Evolutionary conservation across 2,888 invertebrate species (phyloP).

Genomic region (Anaspis maculata): DNA sequence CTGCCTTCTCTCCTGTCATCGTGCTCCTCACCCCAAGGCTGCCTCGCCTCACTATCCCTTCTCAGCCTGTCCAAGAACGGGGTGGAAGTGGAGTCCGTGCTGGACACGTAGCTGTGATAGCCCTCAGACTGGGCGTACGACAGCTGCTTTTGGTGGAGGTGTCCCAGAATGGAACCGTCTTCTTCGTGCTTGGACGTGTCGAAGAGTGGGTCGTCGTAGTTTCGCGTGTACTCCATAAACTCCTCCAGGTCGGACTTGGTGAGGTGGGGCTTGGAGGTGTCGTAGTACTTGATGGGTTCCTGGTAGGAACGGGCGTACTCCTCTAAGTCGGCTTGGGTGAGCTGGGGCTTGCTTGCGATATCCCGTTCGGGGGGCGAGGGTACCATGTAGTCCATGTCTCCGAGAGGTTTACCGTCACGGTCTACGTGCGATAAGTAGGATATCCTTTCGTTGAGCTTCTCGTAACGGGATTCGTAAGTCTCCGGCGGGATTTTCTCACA

Average conservation of each 20-base stretch:
- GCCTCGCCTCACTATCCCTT: constrained; percentile 52
- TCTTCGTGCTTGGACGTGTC: constrained; percentile 40
- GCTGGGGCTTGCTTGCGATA: constrained; percentile 35
- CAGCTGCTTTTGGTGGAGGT: constrained; percentile 61
- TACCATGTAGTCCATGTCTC: constrained; percentile 57
- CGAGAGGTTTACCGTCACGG: constrained; percentile 54
- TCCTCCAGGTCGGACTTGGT: constrained; percentile 45
- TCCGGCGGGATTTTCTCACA: constrained; percentile 55
- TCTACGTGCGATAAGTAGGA: constrained; percentile 51
- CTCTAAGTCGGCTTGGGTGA: constrained; percentile 61
- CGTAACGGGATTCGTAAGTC: constrained; percentile 47
- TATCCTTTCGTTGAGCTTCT: constrained; percentile 38
- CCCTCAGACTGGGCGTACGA: constrained; percentile 74
- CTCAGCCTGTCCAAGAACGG: constrained; percentile 67
- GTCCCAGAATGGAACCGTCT: constrained; percentile 32
- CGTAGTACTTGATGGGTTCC: constrained; percentile 35
- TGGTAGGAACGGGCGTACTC: constrained; percentile 58
- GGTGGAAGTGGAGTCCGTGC: constrained; percentile 66
- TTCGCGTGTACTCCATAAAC: constrained; percentile 61
- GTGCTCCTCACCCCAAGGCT: constrained; percentile 23
- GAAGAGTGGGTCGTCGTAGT: constrained; percentile 46
- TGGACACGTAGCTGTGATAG: constrained; percentile 72
- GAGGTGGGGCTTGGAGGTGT: constrained; percentile 21
- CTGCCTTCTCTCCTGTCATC: constrained; percentile 42
- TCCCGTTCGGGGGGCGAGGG: constrained; percentile 66